A percentile compares a stretch with the other conserved stretches of the same genome.
These are phyloP conservation scores for Sericinus montela DNA, from an alignment of 2,888 invertebrate genomes.

Conservation along the genomic window DNA sequence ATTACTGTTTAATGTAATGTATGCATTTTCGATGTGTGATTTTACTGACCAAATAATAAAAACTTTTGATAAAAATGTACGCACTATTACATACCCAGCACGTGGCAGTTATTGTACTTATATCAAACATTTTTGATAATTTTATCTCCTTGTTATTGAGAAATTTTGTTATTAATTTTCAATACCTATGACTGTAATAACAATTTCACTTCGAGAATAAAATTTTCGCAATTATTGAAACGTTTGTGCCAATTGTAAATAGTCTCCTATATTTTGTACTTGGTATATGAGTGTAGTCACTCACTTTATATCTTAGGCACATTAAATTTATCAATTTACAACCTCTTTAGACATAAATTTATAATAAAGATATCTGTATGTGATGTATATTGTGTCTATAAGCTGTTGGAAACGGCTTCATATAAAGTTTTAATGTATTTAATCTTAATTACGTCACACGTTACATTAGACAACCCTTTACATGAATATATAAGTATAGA, in stretches of 20 bases:
- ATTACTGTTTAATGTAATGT: slow-evolving; percentile 23
- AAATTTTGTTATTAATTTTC: no score
- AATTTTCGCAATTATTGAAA: slow-evolving; percentile 33
- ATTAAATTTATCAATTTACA: slow-evolving; percentile 2
- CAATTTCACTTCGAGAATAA: slow-evolving; percentile 14
- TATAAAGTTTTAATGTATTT: no score
- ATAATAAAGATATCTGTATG: background rate
- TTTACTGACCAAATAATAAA: slow-evolving; percentile 58
- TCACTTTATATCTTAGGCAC: background rate
- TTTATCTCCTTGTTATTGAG: no score
- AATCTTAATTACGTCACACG: no score
- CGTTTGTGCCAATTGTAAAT: slow-evolving; percentile 45
- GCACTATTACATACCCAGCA: slow-evolving; percentile 27
- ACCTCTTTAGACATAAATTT: background rate
- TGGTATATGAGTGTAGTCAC: slow-evolving; percentile 9
- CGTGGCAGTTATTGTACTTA: slow-evolving; percentile 31
- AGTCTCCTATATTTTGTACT: slow-evolving; percentile 21
- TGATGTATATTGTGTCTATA: no score
- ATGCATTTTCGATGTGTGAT: slow-evolving; percentile 52
- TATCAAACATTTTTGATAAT: background rate
- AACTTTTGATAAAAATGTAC: slow-evolving; percentile 37
- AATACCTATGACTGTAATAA: slow-evolving; percentile 6
- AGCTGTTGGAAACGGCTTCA: no score
- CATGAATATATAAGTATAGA: no score
- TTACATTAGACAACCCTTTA: no score